Base-by-base conservation (phyloP, 2,888 invertebrate genomes). In the Drosophila maculinotata region DNA sequence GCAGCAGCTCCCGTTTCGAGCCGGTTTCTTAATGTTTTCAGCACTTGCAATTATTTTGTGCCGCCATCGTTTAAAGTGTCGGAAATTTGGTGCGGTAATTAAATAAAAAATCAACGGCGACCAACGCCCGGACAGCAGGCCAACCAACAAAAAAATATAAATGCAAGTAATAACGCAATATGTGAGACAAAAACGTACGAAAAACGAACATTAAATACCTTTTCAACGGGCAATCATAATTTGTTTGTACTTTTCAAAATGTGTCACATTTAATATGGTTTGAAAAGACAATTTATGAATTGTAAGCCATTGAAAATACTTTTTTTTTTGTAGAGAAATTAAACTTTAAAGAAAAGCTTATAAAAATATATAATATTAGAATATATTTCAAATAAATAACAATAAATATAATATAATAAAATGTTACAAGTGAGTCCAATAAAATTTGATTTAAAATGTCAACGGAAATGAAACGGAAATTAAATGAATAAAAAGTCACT, bases 61-160 rank as follows among this genome's bases (percentile, higher is more conserved):
- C 85, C 67, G 85, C 82, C 85, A 70, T 79, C 81, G 81, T 80
- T 83, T 86, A 83, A 83, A 88, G 87, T 83, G 88, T 87, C 87
- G 87, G 84, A 86, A 86, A 87, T 87, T 83, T 74, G 87, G 87
- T 82, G 72, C 84, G 84, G 83, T 81, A 83, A 83, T 83, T 83
- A 87, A 88, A 83, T 88, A 67, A 83, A 87, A 66, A 87, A 86
- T 83, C 88, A 74, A 71, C 82, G 57, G 64, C 66, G 58, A 62
- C 83, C 86, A 79, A 85, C 82, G 83, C 83, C 80, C 59, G 69
- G 66, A 65, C 79, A 45, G 28, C 63, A 35, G 52, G 49, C 36
- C 59, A 51, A 14, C 30, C 33, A 57, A 14, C 28, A 33, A 28
- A 23, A 20, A 30, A n/a, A 28, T 31, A 45, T 48, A 31, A 30